Evolutionary conservation across 2,888 invertebrate species (phyloP).

Genomic region (Aquatica leii): DNA sequence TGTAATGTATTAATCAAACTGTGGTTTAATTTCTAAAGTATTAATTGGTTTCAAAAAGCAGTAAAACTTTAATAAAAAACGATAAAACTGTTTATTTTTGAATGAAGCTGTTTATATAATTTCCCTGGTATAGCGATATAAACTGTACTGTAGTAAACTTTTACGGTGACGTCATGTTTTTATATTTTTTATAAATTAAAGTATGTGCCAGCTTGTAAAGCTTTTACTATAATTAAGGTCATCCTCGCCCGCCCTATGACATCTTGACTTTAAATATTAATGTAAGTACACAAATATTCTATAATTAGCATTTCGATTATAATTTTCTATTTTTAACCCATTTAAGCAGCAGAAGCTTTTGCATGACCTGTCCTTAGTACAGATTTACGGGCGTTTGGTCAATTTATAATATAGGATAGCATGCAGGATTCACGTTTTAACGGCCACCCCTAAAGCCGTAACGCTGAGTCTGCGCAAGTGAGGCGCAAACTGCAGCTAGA

Average conservation of each 20-base stretch:
- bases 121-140: too few species aligned
- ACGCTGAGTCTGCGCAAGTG: slow-evolving; percentile 47
- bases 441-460: slow-evolving; percentile 28
- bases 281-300: neutral
- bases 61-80: too few species aligned
- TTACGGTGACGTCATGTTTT: too few species aligned
- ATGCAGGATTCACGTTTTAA: slow-evolving; percentile 45
- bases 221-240: slow-evolving; percentile 16
- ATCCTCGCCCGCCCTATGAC: neutral
- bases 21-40: too few species aligned
- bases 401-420: slow-evolving; percentile 39
- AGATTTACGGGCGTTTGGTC: slow-evolving; percentile 34
- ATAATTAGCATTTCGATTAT: slow-evolving; percentile 27
- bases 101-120: too few species aligned
- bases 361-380: slow-evolving; percentile 36
- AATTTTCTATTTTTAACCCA: slow-evolving; percentile 23
- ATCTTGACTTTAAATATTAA: neutral
- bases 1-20: too few species aligned
- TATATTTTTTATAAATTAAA: too few species aligned
- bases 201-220: neutral
- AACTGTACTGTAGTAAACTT: too few species aligned
- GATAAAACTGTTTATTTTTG: too few species aligned
- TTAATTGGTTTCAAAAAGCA: too few species aligned
- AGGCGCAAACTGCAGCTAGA: slow-evolving; percentile 51
- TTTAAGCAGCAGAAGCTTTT: slow-evolving; percentile 21